Percentiles rank a stretch among this genome's conserved stretches.
Evolutionary conservation across 2,888 invertebrate species (phyloP).

Genomic region (Callimorpha dominula): DNA sequence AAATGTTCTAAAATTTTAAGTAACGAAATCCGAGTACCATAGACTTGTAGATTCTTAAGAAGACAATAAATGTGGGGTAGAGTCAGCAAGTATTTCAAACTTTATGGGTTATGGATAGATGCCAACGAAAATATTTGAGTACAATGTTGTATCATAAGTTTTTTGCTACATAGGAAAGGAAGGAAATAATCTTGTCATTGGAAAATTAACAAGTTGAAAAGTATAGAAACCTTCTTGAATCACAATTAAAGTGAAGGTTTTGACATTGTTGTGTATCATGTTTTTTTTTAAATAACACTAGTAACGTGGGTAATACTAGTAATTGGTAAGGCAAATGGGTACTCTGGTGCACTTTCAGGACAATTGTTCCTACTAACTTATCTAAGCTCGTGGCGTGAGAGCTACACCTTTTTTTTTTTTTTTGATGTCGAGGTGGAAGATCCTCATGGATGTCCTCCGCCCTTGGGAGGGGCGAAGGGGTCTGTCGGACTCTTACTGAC

Average conservation of each 20-base stretch:
- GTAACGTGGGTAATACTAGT: too few species aligned
- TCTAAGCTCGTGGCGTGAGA: too few species aligned
- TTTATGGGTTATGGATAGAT: conserved; percentile 43
- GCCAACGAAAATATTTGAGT: conserved; percentile 29
- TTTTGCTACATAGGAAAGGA: background rate
- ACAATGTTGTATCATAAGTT: background rate
- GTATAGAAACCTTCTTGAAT: background rate
- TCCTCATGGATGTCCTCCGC: too few species aligned
- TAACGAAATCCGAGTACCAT: background rate
- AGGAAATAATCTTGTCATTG: background rate
- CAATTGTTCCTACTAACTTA: background rate
- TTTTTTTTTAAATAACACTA: too few species aligned
- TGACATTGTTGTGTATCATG: background rate
- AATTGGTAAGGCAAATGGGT: background rate
- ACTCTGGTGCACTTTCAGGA: background rate
- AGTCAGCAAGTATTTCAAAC: conserved; percentile 10
- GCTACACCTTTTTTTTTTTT: too few species aligned
- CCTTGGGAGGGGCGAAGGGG: too few species aligned
- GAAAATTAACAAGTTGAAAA: background rate
- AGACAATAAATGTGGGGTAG: background rate
- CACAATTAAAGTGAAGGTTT: background rate
- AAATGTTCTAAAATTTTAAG: background rate
- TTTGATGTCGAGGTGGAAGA: too few species aligned
- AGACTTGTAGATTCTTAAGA: background rate
- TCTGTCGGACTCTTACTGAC: too few species aligned